Conservation (phyloP, 2,113 vertebrate species). For the Lamprologus ornatipinnis region DNA sequence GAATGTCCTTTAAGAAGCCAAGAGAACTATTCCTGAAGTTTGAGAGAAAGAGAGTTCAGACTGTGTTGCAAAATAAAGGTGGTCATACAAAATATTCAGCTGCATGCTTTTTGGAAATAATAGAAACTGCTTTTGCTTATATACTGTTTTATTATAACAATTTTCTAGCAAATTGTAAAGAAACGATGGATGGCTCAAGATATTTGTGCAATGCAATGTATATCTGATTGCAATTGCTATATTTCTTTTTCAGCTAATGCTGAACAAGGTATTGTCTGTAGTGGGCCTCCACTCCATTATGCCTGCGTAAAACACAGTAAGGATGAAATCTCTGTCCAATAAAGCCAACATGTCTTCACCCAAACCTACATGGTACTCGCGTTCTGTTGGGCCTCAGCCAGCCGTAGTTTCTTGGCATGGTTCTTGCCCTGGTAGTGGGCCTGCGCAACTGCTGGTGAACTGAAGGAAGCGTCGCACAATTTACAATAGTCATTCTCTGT, state of each 20-base stretch:
- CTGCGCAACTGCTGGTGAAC: constrained; percentile 91
- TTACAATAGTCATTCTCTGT: constrained; percentile 98
- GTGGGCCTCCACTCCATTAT: neutral
- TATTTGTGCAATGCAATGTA: neutral
- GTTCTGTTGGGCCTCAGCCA: constrained; percentile 86
- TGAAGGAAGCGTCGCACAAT: constrained; percentile 95
- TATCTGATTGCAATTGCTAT: neutral
- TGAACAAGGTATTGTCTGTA: neutral
- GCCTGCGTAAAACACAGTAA: neutral
- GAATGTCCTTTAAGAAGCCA: neutral
- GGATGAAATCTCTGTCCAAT: neutral
- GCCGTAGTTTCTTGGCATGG: constrained; percentile 89
- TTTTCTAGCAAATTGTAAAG: neutral
- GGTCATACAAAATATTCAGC: neutral
- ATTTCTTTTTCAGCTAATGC: neutral
- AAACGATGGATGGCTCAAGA: accelerated
- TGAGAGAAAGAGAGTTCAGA: neutral
- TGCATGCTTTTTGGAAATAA: neutral
- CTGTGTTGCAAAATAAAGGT: neutral
- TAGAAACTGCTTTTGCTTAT: neutral
- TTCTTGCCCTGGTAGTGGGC: constrained; percentile 98
- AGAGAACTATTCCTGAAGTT: neutral
- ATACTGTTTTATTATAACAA: neutral
- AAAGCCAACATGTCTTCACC: neutral
- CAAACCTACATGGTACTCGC: constrained; percentile 81